phyloP scores from a whole-genome alignment of 2,888 invertebrate genomes.

The Phaonia tiefii region DNA sequence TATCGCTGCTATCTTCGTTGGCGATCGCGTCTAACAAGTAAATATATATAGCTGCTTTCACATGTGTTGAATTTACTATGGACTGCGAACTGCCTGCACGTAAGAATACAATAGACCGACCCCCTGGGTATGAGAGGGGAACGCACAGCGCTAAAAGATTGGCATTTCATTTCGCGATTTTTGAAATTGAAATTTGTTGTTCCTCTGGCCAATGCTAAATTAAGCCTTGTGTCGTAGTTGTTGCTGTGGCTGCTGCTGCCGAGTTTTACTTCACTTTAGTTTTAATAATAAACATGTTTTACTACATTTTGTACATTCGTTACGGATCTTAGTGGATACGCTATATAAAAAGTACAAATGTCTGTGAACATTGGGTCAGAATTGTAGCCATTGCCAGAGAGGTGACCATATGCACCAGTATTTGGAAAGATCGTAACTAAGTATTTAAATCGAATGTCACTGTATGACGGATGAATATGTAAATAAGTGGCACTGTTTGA shows the following conservation, averaged over 20 bases:
- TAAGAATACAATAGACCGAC: background rate
- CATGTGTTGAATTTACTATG: conserved; percentile 14
- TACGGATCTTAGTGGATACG: too few relatives aligned
- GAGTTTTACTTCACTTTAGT: conserved; percentile 23
- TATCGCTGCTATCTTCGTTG: background rate
- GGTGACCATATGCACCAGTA: too few relatives aligned
- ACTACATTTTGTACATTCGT: conserved; percentile 51
- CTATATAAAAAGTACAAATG: too few relatives aligned
- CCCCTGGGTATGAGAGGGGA: background rate
- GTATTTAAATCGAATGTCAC: too few relatives aligned
- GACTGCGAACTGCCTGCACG: background rate
- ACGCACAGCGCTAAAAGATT: conserved; percentile 40
- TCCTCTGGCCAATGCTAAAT: conserved; percentile 54
- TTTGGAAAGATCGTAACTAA: too few relatives aligned
- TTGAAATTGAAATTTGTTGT: conserved; percentile 46
- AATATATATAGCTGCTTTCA: conserved; percentile 19
- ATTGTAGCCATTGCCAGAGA: too few relatives aligned
- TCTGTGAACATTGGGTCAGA: conserved; percentile 60
- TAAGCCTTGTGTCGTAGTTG: conserved; percentile 37
- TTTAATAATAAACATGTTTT: conserved; percentile 60
- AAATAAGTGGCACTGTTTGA: too few relatives aligned
- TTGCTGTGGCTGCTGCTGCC: conserved; percentile 12
- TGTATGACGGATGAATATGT: too few relatives aligned
- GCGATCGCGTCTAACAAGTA: conserved; percentile 3
- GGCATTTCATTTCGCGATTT: conserved; percentile 58